Conservation (phyloP, 37 sponge, comb jelly and placozoan genomes). For the Ephydatia muelleri region DNA sequence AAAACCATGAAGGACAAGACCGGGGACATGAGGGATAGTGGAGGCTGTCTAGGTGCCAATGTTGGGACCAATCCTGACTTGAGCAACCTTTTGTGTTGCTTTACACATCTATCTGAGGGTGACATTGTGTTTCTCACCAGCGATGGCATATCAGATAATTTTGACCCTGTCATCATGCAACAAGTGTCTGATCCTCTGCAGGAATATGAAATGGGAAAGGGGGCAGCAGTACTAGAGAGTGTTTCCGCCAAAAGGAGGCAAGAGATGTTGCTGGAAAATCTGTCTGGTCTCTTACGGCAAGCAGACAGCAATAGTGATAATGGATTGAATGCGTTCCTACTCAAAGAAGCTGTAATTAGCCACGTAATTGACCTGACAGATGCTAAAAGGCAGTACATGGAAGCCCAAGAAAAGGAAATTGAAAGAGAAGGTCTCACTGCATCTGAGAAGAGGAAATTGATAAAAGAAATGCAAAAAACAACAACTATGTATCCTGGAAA, state of each 20-base stretch:
- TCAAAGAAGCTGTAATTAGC: conserved; percentile 42
- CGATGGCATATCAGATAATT: conserved; percentile 83
- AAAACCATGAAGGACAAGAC: conserved; percentile 22
- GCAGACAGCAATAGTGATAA: too few species aligned
- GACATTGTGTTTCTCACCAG: conserved; percentile 75
- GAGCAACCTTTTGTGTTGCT: conserved; percentile 69
- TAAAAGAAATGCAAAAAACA: conserved; percentile 23
- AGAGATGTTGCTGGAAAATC: not conserved
- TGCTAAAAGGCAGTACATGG: conserved; percentile 57
- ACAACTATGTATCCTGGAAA: conserved; percentile 64
- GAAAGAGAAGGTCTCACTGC: conserved; percentile 19
- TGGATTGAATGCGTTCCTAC: conserved; percentile 13
- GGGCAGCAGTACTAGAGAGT: too few species aligned
- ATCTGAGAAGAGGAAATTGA: conserved; percentile 38
- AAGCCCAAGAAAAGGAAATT: conserved; percentile 23
- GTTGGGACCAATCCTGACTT: conserved; percentile 76
- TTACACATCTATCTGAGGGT: conserved; percentile 31
- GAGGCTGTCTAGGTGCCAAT: conserved; percentile 78
- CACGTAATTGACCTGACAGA: conserved; percentile 57
- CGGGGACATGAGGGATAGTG: conserved; percentile 76
- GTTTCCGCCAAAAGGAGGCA: conserved; percentile 55
- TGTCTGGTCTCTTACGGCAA: conserved; percentile 18
- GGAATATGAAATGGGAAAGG: not conserved
- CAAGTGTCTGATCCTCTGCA: conserved; percentile 20
- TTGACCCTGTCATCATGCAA: conserved; percentile 70